These are phyloP conservation scores for Eristalis intricaria DNA, from an alignment of 2,888 invertebrate species.

Conservation along the genomic window DNA sequence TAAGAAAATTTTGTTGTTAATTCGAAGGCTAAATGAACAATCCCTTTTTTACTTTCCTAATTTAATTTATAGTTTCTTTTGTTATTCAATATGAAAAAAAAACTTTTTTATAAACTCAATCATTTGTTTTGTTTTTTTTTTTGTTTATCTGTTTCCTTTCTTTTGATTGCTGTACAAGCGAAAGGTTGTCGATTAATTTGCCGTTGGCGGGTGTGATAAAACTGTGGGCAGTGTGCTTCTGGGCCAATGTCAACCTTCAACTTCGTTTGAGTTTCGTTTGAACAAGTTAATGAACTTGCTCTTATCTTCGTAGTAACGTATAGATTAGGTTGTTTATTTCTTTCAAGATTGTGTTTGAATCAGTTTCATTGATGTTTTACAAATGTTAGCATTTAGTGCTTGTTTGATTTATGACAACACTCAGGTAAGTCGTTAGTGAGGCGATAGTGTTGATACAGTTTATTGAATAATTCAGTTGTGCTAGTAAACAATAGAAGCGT, in stretches of 20 bases:
- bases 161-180: not conserved
- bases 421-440: not conserved
- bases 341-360: not conserved
- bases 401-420: not conserved
- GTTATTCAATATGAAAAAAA: conserved; percentile 58
- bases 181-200: not conserved
- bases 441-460: not conserved
- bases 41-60: conserved; percentile 39
- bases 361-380: not conserved
- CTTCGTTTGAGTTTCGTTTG: not conserved
- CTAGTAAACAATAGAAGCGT: not conserved
- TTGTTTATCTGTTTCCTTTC: not conserved
- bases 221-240: not conserved
- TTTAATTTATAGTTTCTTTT: conserved; percentile 68
- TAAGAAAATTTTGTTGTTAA: conserved; percentile 44
- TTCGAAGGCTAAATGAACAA: conserved; percentile 55
- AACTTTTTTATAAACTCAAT: conserved; percentile 46
- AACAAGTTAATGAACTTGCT: not conserved
- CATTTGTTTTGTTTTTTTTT: not conserved
- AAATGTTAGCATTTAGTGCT: not conserved
- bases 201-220: not conserved
- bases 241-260: not conserved
- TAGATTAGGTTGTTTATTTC: not conserved
- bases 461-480: not conserved
- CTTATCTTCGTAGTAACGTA: not conserved